Evolutionary conservation across 2,113 vertebrate species (phyloP).

Genomic region (Genyomyrus donnyi): DNA sequence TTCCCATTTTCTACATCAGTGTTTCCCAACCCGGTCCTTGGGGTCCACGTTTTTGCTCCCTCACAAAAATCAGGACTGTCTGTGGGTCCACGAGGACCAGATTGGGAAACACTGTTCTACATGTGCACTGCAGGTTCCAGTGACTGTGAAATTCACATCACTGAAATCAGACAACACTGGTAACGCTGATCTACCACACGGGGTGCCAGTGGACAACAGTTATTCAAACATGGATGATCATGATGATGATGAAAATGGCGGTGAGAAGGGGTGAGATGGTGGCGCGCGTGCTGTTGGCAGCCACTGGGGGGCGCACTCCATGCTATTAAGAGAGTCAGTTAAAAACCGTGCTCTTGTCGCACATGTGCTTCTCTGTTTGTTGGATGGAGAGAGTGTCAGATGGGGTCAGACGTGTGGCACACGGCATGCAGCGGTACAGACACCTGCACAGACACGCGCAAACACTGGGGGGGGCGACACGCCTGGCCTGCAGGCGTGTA

Average conservation of each 20-base stretch:
- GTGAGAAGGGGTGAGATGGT: slow-evolving; percentile 39
- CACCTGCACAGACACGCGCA: slow-evolving; percentile 28
- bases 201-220: slow-evolving; percentile 44
- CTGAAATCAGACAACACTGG: slow-evolving; percentile 13
- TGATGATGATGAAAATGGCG: slow-evolving; percentile 30
- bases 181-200: slow-evolving; percentile 30
- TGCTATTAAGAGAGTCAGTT: slow-evolving; percentile 48
- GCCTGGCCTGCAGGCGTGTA: background rate
- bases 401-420: slow-evolving; percentile 48
- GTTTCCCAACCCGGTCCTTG: background rate
- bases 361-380: background rate
- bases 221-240: slow-evolving; percentile 45
- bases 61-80: background rate
- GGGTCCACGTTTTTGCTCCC: background rate
- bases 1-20: background rate
- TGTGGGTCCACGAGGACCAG: background rate
- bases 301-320: slow-evolving; percentile 47
- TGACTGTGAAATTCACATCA: background rate
- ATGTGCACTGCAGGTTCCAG: background rate
- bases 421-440: slow-evolving; percentile 45
- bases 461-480: background rate
- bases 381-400: slow-evolving; percentile 29
- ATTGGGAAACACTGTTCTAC: background rate
- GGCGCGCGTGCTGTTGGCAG: slow-evolving; percentile 35
- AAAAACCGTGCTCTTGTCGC: slow-evolving; percentile 39